These are phyloP conservation scores for Melanotaenia nigrans DNA, from an alignment of 2,797 vertebrate species.

Conservation along the genomic window DNA sequence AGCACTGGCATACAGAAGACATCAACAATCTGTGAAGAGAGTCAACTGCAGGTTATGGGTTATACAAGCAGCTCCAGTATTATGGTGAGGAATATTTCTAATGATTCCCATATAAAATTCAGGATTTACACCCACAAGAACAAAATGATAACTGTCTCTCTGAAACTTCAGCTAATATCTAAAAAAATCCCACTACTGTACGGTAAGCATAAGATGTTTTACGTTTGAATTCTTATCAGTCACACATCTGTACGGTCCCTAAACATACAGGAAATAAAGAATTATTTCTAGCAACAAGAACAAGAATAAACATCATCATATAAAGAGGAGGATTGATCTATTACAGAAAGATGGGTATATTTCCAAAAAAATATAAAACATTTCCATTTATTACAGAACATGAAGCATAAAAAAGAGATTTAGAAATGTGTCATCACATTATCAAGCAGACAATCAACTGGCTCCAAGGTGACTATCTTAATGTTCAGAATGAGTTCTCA, in stretches of 20 bases:
- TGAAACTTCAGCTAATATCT: background rate
- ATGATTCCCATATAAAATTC: background rate
- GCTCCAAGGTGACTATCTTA: background rate
- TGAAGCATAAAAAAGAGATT: background rate
- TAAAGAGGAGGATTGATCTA: no score
- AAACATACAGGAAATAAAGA: background rate
- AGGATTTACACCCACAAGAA: background rate
- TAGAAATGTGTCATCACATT: background rate
- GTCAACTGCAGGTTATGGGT: conserved; percentile 22
- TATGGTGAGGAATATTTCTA: background rate
- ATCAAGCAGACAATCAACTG: background rate
- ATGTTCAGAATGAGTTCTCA: background rate
- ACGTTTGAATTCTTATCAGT: background rate
- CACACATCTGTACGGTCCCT: background rate
- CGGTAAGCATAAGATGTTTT: background rate
- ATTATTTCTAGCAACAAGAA: background rate
- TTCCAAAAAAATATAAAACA: background rate
- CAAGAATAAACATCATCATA: background rate
- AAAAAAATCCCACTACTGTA: background rate
- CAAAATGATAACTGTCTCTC: background rate
- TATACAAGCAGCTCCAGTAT: conserved; percentile 18
- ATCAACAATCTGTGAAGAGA: conserved; percentile 23
- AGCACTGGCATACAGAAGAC: conserved; percentile 13
- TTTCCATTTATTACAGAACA: background rate
- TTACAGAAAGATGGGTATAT: background rate